Evolutionary conservation across 2,888 invertebrate species (phyloP), one percentile per base, ranked within the genome.

Genomic region (Crepidodera aurea): DNA sequence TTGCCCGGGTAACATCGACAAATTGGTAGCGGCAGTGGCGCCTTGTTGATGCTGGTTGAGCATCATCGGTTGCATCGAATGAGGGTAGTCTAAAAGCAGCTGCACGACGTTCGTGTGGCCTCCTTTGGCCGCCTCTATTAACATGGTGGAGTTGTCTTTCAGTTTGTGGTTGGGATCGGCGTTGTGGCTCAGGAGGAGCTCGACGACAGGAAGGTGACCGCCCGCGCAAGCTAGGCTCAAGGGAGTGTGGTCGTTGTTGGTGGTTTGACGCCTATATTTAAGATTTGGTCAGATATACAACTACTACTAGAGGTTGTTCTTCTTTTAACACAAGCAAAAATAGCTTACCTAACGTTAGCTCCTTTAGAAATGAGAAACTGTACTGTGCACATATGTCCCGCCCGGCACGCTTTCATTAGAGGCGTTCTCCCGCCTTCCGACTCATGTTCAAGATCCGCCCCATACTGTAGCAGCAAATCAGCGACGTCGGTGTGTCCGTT

Each of bases 401-500:
- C 96, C 70, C 98, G 88, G 71, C 96, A 96, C 19, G 98, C 98
- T 83, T 98, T 98, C 98, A 99, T 98, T 77, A 99, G 83, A 48
- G 98, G 97, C 67, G 98, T 99, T 74, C 97, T 87, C 3, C 98
- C 98, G 5, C 78, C 98, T 82, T 98, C 98, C 44, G 94, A 94
- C 83, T 96, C 95, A 82, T 96, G 96, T 82, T 98, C 96, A 77
- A 98, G 83, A 82, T 93, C 90, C 55, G 97, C 98, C 71, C 93
- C 93, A 78, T 91, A 93, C 69, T 93, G 91, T 69, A 98, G 84
- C 61, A 99, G 85, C 64, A 96, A 87, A 81, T 96, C 95, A 16
- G 95, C 96, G 18, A 98, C 96, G 83, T 97, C 96, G 0, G 96
- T 96, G 83, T 98, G 98, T 0, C 98, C 98, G 84, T 98, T 98